Conservation (phyloP, 2,888 invertebrate genomes). For the Bellardia bayeri region DNA sequence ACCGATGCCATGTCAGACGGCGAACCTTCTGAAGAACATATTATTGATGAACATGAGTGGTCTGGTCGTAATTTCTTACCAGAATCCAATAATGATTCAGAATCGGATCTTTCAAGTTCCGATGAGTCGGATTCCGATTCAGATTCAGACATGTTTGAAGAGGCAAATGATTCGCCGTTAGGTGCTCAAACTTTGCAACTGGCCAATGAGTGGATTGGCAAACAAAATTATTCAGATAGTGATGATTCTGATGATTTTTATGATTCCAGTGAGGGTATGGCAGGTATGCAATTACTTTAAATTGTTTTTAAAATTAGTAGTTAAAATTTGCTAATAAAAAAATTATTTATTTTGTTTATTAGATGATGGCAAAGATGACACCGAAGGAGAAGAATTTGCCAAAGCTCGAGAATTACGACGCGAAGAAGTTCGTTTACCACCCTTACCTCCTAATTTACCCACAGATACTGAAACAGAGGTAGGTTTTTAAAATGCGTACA, state of each 20-base stretch:
- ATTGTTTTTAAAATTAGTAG: too few relatives aligned
- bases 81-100: slow-evolving; percentile 90
- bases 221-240: slow-evolving; percentile 85
- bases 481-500: slow-evolving; percentile 78
- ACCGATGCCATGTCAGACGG: slow-evolving; percentile 87
- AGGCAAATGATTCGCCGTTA: slow-evolving; percentile 86
- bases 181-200: slow-evolving; percentile 88
- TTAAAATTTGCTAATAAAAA: too few relatives aligned
- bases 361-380: slow-evolving; percentile 88
- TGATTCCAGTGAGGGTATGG: slow-evolving; percentile 84
- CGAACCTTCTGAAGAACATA: slow-evolving; percentile 87
- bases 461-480: slow-evolving; percentile 91
- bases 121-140: slow-evolving; percentile 87
- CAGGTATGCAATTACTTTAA: slow-evolving; percentile 76
- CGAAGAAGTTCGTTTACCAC: slow-evolving; percentile 88
- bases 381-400: slow-evolving; percentile 89
- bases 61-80: slow-evolving; percentile 96
- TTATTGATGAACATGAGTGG: slow-evolving; percentile 98
- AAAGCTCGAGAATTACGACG: slow-evolving; percentile 88
- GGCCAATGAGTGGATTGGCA: slow-evolving; percentile 88
- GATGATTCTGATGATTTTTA: slow-evolving; percentile 84
- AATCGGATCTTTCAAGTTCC: slow-evolving; percentile 85
- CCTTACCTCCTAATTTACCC: slow-evolving; percentile 86
- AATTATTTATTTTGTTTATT: neutral
- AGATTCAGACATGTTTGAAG: slow-evolving; percentile 88